These are phyloP conservation scores for Drosophila cracens DNA, from an alignment of 2,888 invertebrate genomes.

Conservation along the genomic window DNA sequence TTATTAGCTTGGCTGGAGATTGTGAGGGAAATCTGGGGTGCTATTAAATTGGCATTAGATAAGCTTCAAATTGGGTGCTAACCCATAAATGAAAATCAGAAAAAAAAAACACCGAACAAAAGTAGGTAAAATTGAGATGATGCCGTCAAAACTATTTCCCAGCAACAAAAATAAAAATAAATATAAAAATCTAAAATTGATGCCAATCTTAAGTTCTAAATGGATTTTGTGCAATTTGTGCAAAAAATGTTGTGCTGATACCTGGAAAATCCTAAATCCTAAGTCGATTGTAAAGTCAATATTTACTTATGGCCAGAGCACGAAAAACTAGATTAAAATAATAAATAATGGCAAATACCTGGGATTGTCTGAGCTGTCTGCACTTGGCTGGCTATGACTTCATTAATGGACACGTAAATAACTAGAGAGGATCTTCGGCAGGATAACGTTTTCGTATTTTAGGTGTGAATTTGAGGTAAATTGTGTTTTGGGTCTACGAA, in stretches of 20 bases:
- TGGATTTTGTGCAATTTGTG: conserved; percentile 60
- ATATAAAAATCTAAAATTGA: not conserved
- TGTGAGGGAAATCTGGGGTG: conserved; percentile 47
- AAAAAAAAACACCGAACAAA: conserved; percentile 3
- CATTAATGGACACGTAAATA: conserved; percentile 49
- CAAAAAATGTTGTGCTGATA: conserved; percentile 32
- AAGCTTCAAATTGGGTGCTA: conserved; percentile 31
- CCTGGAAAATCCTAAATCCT: conserved; percentile 48
- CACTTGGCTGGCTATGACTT: conserved; percentile 41
- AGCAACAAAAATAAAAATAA: conserved; percentile 16
- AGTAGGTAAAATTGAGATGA: conserved; percentile 21
- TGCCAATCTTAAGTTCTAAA: conserved; percentile 47
- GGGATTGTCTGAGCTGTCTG: conserved; percentile 46
- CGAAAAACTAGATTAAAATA: conserved; percentile 70
- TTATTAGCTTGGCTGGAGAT: conserved; percentile 72
- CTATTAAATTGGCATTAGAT: conserved; percentile 71
- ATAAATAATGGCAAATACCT: conserved; percentile 40
- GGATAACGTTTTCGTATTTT: conserved; percentile 23
- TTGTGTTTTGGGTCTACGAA: conserved; percentile 28
- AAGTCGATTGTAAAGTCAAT: conserved; percentile 81
- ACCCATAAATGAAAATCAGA: conserved; percentile 13
- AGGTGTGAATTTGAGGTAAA: conserved; percentile 76
- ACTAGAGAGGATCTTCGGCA: not conserved
- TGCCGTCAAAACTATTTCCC: not conserved
- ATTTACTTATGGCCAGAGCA: conserved; percentile 67